phyloP scores from a whole-genome alignment of 2,888 invertebrate genomes.

The Laspeyria flexula region DNA sequence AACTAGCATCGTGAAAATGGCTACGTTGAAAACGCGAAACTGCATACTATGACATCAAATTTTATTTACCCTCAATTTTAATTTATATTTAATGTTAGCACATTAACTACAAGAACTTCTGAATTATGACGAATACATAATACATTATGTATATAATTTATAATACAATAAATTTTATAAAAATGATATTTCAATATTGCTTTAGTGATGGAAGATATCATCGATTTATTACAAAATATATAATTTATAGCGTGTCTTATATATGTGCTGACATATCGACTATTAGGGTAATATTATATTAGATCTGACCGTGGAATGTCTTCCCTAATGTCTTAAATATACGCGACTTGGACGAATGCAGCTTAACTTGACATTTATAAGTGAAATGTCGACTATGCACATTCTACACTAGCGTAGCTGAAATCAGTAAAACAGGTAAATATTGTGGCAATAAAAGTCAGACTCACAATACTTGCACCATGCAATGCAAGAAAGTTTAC shows the following conservation, averaged over 20 bases:
- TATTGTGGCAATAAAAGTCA: slow-evolving; percentile 7
- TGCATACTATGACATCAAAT: not conserved
- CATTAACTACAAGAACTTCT: slow-evolving; percentile 32
- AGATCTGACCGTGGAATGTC: slow-evolving; percentile 57
- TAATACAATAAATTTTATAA: slow-evolving; percentile 51
- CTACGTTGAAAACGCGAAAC: slow-evolving; percentile 15
- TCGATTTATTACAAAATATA: slow-evolving; percentile 38
- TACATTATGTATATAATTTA: slow-evolving; percentile 34
- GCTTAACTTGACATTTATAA: slow-evolving; percentile 7
- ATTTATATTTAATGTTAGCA: slow-evolving; percentile 35
- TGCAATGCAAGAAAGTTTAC: not conserved
- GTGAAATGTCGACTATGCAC: slow-evolving; percentile 13
- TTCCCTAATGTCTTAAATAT: slow-evolving; percentile 16
- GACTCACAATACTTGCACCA: slow-evolving; percentile 7
- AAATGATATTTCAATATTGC: slow-evolving; percentile 78
- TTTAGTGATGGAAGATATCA: slow-evolving; percentile 69
- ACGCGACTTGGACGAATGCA: slow-evolving; percentile 9
- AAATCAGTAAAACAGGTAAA: slow-evolving; percentile 13
- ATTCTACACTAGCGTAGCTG: slow-evolving; percentile 17
- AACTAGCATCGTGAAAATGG: not conserved
- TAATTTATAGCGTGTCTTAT: slow-evolving; percentile 23
- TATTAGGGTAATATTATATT: slow-evolving; percentile 15
- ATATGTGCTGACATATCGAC: not conserved
- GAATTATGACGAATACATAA: slow-evolving; percentile 30
- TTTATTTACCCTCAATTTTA: slow-evolving; percentile 12